Base-by-base conservation (phyloP, 2,888 invertebrate species). In the Ametastegia equiseti region DNA sequence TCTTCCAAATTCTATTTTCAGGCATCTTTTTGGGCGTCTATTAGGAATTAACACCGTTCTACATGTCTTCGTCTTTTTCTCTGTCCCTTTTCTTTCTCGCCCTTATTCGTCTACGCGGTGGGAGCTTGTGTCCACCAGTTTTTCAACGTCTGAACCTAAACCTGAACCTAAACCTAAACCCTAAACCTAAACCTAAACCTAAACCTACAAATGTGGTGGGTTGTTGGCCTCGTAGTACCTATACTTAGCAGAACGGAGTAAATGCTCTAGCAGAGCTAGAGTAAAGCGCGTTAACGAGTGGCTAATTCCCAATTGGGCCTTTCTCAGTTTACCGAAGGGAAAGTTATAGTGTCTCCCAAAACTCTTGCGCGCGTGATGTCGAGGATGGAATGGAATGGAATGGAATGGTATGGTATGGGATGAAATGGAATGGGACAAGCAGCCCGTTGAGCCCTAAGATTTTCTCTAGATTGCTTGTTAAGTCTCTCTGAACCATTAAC, bases 231-330 rank as follows among this genome's bases (percentile, higher is more conserved):
- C n/a, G n/a, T n/a, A n/a, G 54, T 78, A 50, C 47, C 71, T 71
- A 71, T 71, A 71, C 71, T 71, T 71, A 71, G 71, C 71, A 88
- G 88, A 84, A 82, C 82, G 45, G 77, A 67, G 77, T 80, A 73
- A 81, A 82, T 39, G 63, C 47, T 47, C 69, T 84, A n/a, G n/a
- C n/a, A n/a, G n/a, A n/a, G n/a, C n/a, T n/a, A 15, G 86, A 71
- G 71, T 45, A 86, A 89, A 89, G 86, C 88, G 87, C 85, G 86
- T 89, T 89, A 89, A 89, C 88, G 88, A 88, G 88, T 86, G 88
- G 88, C 89, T 89, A 89, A 89, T 89, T 88, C 87, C 87, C 86
- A 85, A 86, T 85, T 84, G 85, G 50, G n/a, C 42, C 78, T 60
- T 78, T 60, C 30, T 81, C 83, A 86, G 86, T 87, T 86, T 84